phyloP scores from a whole-genome alignment of 1,140 invertebrate genomes.

The Achatina immaculata region DNA sequence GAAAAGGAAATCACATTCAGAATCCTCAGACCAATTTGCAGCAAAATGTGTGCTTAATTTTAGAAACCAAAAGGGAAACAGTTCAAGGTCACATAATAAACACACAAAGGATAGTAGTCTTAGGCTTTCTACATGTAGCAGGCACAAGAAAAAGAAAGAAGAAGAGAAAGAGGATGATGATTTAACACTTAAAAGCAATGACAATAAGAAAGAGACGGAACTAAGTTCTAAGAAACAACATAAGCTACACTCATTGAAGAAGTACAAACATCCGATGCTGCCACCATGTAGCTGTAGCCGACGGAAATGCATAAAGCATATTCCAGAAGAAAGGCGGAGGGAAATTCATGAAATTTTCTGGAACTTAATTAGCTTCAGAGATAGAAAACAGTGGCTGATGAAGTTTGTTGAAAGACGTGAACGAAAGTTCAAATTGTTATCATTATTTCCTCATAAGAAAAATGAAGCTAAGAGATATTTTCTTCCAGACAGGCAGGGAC shows the following conservation, averaged over 20 bases:
- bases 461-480: slow-evolving; percentile 16
- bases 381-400: slow-evolving; percentile 18
- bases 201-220: neutral
- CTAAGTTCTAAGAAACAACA: neutral
- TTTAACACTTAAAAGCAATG: neutral
- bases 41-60: too few relatives aligned
- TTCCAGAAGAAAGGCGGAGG: neutral
- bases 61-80: too few relatives aligned
- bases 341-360: slow-evolving; percentile 15
- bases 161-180: too few relatives aligned
- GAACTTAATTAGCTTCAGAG: slow-evolving; percentile 9
- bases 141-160: neutral
- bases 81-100: too few relatives aligned
- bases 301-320: slow-evolving; percentile 7
- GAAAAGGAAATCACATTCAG: too few relatives aligned
- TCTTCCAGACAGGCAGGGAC: neutral
- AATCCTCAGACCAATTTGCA: too few relatives aligned
- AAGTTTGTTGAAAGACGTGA: slow-evolving; percentile 14
- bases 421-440: slow-evolving; percentile 1
- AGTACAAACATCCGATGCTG: slow-evolving; percentile 18
- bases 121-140: neutral
- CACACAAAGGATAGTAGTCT: neutral
- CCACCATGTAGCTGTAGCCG: slow-evolving; percentile 19
- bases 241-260: neutral
- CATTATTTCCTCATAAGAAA: neutral